Evolutionary conservation across 2,113 vertebrate species (phyloP), one percentile per base, ranked within the genome.

Genomic region (Apteryx owenii): DNA sequence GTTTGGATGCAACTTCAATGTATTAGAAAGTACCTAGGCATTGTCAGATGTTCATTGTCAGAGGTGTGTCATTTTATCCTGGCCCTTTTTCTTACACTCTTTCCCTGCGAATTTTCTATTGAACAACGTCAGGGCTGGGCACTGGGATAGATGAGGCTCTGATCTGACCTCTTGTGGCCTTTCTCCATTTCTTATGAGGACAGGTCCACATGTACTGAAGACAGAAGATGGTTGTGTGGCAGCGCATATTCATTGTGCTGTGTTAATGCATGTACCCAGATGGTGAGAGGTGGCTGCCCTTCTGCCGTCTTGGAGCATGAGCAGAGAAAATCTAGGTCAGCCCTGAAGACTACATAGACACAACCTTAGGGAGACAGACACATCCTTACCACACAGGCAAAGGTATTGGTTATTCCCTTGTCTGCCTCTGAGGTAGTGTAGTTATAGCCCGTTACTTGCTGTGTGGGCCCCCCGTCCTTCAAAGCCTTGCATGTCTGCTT

Each of bases 231-330:
- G 7, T 38, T 68, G 8, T 1, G 8, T 31, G 18, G 66, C 38
- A 62, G 38, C 36, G 20, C 46, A 15, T 42, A 62, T 14, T 70
- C 44, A 18, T 9, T 61, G 44, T 70, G 50, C 29, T 40, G 42
- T 25, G 64, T 23, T 71, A 76, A 64, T 46, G 58, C 51, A 23
- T 6, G 12, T 28, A 56, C 23, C 9, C 51, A 75, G 66, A 22
- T 61, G 31, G 79, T 70, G 71, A 90, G 76, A 80, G 53, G 76
- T 40, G 90, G 36, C 40, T 93, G 68, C 33, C 53, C 76, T 94
- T 83, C 82, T 53, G 50, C 54, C 53, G 53, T 73, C 82, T 56
- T 31, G 54, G 50, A 73, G 53, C 58, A 64, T 73, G 44, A 95
- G 65, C 36, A 62, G 40, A 86, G 50, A 81, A 92, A 95, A 83